Evolutionary conservation across 2,797 vertebrate genomes (phyloP).

Genomic region (Silurus lanzhouensis): DNA sequence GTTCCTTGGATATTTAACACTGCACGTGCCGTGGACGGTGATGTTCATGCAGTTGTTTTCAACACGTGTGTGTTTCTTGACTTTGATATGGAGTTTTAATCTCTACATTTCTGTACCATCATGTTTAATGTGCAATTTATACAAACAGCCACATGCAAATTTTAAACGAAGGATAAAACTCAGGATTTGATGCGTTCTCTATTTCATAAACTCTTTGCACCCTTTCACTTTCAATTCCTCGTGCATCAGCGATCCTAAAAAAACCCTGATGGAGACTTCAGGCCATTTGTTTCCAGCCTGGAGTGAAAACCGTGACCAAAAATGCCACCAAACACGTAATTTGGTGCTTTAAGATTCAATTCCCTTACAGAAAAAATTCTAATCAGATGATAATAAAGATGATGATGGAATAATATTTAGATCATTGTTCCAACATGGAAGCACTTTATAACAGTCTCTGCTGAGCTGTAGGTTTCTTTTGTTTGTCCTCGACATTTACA

Average conservation of each 20-base stretch:
- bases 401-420: neutral
- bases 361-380: neutral
- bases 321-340: neutral
- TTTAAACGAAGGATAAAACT: slow-evolving; percentile 16
- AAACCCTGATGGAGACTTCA: slow-evolving; percentile 5
- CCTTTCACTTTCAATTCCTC: neutral
- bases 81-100: slow-evolving; percentile 25
- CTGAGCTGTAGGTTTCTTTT: slow-evolving; percentile 14
- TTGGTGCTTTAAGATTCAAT: neutral
- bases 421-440: slow-evolving; percentile 54
- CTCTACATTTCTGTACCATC: slow-evolving; percentile 3
- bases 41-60: slow-evolving; percentile 19
- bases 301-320: slow-evolving; percentile 28
- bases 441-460: slow-evolving; percentile 54
- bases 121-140: neutral
- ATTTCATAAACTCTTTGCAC: neutral
- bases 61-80: slow-evolving; percentile 6
- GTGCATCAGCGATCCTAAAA: neutral
- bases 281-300: neutral
- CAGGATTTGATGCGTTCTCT: slow-evolving; percentile 38
- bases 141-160: neutral
- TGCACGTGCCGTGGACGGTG: slow-evolving; percentile 32
- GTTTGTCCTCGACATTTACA: slow-evolving; percentile 41
- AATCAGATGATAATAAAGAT: neutral
- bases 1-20: neutral